A percentile compares a stretch with the other conserved stretches of the same genome.
phyloP scores from a whole-genome alignment of 2,113 vertebrate genomes.

The Semicossyphus pulcher region DNA sequence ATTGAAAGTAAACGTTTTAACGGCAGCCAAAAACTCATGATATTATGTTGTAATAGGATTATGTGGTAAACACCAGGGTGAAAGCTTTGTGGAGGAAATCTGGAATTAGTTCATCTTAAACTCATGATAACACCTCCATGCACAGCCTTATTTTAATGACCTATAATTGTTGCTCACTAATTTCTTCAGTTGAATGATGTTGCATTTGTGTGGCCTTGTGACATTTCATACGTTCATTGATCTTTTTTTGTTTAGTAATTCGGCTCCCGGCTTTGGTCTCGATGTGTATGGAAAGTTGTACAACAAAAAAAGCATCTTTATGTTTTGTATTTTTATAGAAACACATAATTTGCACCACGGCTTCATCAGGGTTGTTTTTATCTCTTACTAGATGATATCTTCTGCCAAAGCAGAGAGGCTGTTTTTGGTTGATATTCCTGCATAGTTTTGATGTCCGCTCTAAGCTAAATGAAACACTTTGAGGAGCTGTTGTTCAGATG shows the following conservation, averaged over 20 bases:
- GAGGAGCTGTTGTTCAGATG: constrained; percentile 8
- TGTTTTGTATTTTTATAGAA: background rate
- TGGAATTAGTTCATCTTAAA: constrained; percentile 26
- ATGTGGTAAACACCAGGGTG: constrained; percentile 20
- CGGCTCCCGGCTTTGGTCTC: too few species aligned
- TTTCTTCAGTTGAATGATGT: too few species aligned
- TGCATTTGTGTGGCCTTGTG: too few species aligned
- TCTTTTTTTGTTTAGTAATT: too few species aligned
- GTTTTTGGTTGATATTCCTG: constrained; percentile 7
- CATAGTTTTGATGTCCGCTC: background rate
- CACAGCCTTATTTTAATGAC: too few species aligned
- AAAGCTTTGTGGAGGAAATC: constrained; percentile 39
- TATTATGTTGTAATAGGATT: constrained; percentile 60
- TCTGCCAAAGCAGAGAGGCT: background rate
- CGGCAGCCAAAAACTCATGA: constrained; percentile 22
- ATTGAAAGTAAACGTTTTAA: constrained; percentile 37
- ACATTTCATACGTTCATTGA: too few species aligned
- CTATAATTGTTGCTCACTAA: too few species aligned
- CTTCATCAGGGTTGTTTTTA: background rate
- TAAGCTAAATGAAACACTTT: background rate
- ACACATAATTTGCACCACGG: background rate
- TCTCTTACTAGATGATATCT: too few species aligned
- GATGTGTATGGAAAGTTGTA: too few species aligned
- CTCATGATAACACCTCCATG: too few species aligned
- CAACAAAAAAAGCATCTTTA: too few species aligned